These are phyloP conservation scores for Sicus ferrugineus DNA, from an alignment of 2,888 invertebrate genomes.

Conservation along the genomic window DNA sequence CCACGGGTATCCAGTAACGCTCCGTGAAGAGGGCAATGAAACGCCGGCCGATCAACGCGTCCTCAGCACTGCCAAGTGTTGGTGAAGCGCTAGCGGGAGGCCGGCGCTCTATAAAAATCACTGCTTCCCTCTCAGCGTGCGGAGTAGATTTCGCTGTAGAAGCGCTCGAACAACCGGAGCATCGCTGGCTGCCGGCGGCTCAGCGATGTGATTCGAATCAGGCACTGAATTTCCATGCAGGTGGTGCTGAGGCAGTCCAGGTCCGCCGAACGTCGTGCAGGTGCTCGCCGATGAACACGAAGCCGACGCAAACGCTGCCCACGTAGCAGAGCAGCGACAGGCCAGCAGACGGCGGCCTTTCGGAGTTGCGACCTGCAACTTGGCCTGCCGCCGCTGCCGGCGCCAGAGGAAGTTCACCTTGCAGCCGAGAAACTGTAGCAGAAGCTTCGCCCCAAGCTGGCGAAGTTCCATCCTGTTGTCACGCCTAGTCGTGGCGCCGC, in stretches of 20 bases:
- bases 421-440: slow-evolving; percentile 36
- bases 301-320: slow-evolving; percentile 37
- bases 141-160: slow-evolving; percentile 40
- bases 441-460: slow-evolving; percentile 6
- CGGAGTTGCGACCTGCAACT: background rate
- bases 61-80: slow-evolving; percentile 32
- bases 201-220: slow-evolving; percentile 35
- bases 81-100: background rate
- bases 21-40: slow-evolving; percentile 33
- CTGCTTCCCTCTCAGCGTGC: slow-evolving; percentile 28
- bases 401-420: slow-evolving; percentile 43
- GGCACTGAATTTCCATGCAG: slow-evolving; percentile 40
- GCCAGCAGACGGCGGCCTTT: background rate
- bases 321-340: slow-evolving; percentile 33
- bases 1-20: slow-evolving; percentile 35
- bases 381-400: slow-evolving; percentile 23
- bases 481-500: background rate
- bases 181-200: slow-evolving; percentile 24
- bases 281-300: slow-evolving; percentile 38
- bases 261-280: slow-evolving; percentile 36
- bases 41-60: slow-evolving; percentile 31
- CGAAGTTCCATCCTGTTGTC: slow-evolving; percentile 21
- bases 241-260: slow-evolving; percentile 41
- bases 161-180: slow-evolving; percentile 36
- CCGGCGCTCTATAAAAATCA: background rate